Evolutionary conservation across 2,797 vertebrate species (phyloP).

Genomic region (Hipposideros larvatus): DNA sequence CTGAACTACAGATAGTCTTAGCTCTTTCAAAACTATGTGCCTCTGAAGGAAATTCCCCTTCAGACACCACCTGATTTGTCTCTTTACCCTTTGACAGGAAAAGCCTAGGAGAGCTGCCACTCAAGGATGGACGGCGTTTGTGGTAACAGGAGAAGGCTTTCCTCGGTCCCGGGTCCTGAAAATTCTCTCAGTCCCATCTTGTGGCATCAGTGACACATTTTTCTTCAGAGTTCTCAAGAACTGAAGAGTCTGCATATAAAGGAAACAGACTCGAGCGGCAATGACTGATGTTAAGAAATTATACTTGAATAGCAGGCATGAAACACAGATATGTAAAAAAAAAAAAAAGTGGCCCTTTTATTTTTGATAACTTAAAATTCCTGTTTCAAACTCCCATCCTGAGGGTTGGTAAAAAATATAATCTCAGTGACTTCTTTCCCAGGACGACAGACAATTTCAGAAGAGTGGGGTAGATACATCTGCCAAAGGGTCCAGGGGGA

Average conservation of each 20-base stretch:
- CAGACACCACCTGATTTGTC: not conserved
- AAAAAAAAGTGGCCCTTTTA: not conserved
- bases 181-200: not conserved
- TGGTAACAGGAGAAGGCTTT: not conserved
- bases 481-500: not conserved
- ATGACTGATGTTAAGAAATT: not conserved
- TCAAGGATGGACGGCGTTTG: not conserved
- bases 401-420: not conserved
- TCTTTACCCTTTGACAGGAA: not conserved
- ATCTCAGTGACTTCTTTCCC: not conserved
- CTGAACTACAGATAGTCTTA: not conserved
- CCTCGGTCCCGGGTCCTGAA: not conserved
- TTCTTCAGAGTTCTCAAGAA: slow-evolving; percentile 2
- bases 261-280: not conserved
- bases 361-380: not conserved
- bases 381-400: not conserved
- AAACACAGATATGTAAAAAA: not conserved
- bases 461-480: not conserved
- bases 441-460: not conserved
- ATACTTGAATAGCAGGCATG: not conserved
- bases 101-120: not conserved
- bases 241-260: not conserved
- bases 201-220: not conserved
- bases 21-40: not conserved
- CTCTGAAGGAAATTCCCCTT: not conserved